Conservation (phyloP, 2,888 invertebrate genomes). For the Microplitis manilae region DNA sequence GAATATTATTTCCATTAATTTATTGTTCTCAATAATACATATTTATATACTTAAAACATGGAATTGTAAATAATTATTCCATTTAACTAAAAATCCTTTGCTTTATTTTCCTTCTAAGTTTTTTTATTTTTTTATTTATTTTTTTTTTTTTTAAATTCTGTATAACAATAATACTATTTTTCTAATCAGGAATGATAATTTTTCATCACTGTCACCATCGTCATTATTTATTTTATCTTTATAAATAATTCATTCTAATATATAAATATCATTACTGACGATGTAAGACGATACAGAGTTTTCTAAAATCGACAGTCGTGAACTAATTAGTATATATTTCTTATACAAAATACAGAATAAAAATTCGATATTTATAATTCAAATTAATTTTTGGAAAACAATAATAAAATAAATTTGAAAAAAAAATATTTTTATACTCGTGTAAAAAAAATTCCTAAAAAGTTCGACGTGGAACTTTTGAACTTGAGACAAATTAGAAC, state of each 20-base stretch:
- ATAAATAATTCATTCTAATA: background rate
- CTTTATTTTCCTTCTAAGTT: too few relatives aligned
- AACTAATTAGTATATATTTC: background rate
- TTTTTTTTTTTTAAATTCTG: background rate
- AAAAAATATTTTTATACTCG: too few relatives aligned
- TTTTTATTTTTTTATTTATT: background rate
- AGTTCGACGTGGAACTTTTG: too few relatives aligned
- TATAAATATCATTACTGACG: background rate
- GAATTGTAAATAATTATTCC: background rate
- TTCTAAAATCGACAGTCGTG: background rate
- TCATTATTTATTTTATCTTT: background rate
- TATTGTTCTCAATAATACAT: background rate
- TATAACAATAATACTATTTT: slow-evolving; percentile 1
- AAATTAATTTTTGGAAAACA: too few relatives aligned
- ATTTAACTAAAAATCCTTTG: background rate
- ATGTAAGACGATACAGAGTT: background rate
- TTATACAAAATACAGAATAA: background rate
- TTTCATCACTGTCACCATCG: background rate
- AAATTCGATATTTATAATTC: background rate
- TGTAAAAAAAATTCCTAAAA: too few relatives aligned
- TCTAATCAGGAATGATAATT: background rate
- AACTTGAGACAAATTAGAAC: too few relatives aligned
- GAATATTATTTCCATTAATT: background rate
- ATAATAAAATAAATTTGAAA: too few relatives aligned
- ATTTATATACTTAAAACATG: background rate